A percentile compares a stretch with the other conserved stretches of the same genome.
Conservation (phyloP, 2,888 invertebrate species). For the Dryomyza anilis region DNA sequence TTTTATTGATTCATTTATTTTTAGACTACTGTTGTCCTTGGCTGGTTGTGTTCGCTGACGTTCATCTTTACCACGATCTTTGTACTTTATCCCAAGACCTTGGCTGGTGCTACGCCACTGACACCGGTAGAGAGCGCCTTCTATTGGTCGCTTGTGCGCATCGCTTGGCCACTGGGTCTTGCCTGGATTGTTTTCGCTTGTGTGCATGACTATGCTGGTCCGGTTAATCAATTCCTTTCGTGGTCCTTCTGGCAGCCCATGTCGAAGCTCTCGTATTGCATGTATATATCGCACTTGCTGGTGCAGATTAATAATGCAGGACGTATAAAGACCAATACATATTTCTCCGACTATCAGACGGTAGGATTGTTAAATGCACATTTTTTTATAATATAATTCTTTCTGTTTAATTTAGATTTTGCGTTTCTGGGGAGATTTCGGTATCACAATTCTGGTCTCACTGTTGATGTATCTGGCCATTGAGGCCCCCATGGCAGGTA, state of each 20-base stretch:
- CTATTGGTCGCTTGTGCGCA: constrained; percentile 46
- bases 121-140: constrained; percentile 44
- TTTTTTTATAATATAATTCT: too few relatives aligned
- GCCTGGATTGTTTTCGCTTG: constrained; percentile 55
- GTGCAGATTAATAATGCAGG: constrained; percentile 37
- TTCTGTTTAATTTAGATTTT: constrained; percentile 38
- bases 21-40: constrained; percentile 19
- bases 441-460: constrained; percentile 41
- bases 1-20: neutral
- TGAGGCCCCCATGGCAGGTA: constrained; percentile 29
- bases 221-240: constrained; percentile 49
- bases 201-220: constrained; percentile 49
- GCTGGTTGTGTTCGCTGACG: constrained; percentile 43
- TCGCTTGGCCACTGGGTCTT: constrained; percentile 50
- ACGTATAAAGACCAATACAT: constrained; percentile 36
- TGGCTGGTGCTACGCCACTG: constrained; percentile 25
- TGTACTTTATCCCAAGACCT: constrained; percentile 39
- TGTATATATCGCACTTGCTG: constrained; percentile 49
- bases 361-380: too few relatives aligned
- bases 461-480: constrained; percentile 28
- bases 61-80: constrained; percentile 43
- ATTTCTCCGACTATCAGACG: constrained; percentile 48
- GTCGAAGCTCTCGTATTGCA: constrained; percentile 48
- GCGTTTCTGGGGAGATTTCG: constrained; percentile 50
- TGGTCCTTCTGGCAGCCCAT: constrained; percentile 52